Evolutionary conservation across 2,113 vertebrate species (phyloP), one percentile per base, ranked within the genome.

Genomic region (Paramisgurnus dabryanus): DNA sequence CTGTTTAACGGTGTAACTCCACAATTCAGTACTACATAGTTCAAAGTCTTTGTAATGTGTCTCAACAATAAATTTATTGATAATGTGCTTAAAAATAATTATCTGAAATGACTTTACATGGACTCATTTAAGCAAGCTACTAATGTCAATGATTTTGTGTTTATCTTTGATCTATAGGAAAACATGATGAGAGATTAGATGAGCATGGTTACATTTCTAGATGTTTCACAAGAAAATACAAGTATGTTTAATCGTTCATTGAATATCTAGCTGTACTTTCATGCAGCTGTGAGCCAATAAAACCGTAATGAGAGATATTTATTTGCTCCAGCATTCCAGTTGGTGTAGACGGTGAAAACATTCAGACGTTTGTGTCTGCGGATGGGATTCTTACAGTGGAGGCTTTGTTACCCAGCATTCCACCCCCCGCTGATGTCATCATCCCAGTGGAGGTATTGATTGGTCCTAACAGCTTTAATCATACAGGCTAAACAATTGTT

Each of bases 221-320:
- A 85, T 88, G 86, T 87, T 94, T 94, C 64, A 90, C 88, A 9
- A 88, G 92, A 80, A 94, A 92, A 80, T 94, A 94, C 89, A 92
- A 90, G 93, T 94, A 84, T 41, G 90, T 80, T 11, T 27, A 41
- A 43, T n/a, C 45, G 34, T 18, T 17, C n/a, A 15, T 78, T 64
- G 18, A 0, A 41, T 10, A 45, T n/a, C 3, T 40, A 71, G 3
- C 18, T 82, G n/a, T 68, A 40, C 7, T 40, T 7, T 17, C 67
- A 53, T 15, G 34, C 22, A 50, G 45, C 18, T 50, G 45, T 8
- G 4, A 7, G 10, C 9, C 7, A 50, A 17, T 17, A 0, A 10
- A 53, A 41, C 64, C 76, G 72, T 61, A 67, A 15, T 13, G 17
- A 12, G 66, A 60, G 53, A 17, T 68, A 27, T 84, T 4, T 58